Percentiles rank a stretch among this genome's conserved stretches.
phyloP scores from a whole-genome alignment of 2,888 invertebrate species.

The Eupithecia inturbata region DNA sequence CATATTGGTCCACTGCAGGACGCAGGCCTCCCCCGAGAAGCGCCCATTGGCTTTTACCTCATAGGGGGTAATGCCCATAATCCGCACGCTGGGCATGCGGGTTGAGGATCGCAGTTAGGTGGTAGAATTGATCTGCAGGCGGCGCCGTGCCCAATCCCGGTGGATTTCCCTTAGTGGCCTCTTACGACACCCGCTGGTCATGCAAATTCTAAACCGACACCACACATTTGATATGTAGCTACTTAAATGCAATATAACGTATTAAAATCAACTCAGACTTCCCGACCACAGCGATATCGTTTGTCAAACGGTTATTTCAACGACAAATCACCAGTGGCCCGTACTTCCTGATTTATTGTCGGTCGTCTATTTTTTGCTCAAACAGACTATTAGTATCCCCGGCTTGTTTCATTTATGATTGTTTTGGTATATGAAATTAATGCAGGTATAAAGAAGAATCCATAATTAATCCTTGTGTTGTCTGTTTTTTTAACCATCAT shows the following conservation, averaged over 20 bases:
- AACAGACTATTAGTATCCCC: constrained; percentile 30
- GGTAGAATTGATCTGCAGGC: too few relatives aligned
- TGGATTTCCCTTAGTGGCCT: too few relatives aligned
- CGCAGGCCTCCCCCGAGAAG: too few relatives aligned
- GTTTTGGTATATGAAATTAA: background rate
- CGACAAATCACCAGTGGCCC: constrained; percentile 65
- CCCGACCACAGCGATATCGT: constrained; percentile 46
- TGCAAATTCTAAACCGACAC: too few relatives aligned
- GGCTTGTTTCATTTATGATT: background rate
- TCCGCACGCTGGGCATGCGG: too few relatives aligned
- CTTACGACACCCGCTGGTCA: too few relatives aligned
- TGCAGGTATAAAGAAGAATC: background rate
- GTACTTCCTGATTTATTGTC: constrained; percentile 73
- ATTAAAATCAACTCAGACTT: background rate
- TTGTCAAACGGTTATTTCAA: constrained; percentile 63
- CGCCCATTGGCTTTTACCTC: too few relatives aligned
- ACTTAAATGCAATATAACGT: background rate
- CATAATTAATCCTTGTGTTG: background rate
- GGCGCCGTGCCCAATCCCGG: too few relatives aligned
- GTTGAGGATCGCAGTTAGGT: too few relatives aligned
- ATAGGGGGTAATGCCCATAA: too few relatives aligned
- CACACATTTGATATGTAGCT: too few relatives aligned
- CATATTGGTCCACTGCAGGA: too few relatives aligned
- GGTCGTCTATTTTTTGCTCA: constrained; percentile 56
- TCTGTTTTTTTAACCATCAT: background rate